Conservation (phyloP, 92 coral and sea anemone genomes). For the Zoanthus sansibaricus region DNA sequence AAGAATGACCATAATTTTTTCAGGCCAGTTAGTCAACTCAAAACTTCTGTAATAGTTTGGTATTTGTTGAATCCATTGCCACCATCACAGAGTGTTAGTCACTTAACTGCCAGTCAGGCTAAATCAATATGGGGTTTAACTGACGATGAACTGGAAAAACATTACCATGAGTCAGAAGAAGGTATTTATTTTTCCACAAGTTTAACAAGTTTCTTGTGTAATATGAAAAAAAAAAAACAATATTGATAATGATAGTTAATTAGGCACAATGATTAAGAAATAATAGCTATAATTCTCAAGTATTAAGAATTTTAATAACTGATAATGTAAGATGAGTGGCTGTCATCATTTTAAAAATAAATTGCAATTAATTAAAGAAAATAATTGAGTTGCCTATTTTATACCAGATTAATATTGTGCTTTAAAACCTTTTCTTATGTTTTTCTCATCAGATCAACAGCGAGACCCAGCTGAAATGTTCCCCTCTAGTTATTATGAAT, state of each 20-base stretch:
- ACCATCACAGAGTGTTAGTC: slow-evolving; percentile 97
- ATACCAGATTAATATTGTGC: neutral
- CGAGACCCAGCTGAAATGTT: slow-evolving; percentile 80
- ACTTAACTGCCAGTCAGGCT: slow-evolving; percentile 98
- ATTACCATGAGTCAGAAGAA: slow-evolving; percentile 89
- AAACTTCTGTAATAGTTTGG: slow-evolving; percentile 99
- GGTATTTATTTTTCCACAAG: slow-evolving; percentile 53
- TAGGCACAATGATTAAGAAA: neutral
- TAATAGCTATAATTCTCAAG: neutral
- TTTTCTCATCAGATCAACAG: slow-evolving; percentile 20
- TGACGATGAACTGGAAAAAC: slow-evolving; percentile 92
- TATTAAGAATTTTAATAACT: neutral
- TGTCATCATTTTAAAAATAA: neutral
- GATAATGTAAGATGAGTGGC: neutral
- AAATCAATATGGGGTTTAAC: slow-evolving; percentile 99
- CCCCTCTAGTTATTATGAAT: slow-evolving; percentile 97
- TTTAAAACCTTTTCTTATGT: neutral
- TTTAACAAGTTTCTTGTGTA: neutral
- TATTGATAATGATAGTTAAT: neutral
- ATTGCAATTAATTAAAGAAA: neutral
- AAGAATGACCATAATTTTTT: slow-evolving; percentile 99
- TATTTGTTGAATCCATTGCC: slow-evolving; percentile 92
- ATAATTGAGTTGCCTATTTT: neutral
- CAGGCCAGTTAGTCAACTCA: slow-evolving; percentile 99
- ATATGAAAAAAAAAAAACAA: neutral